Conservation (phyloP, 2,888 invertebrate genomes). For the Melitaea athalia region DNA sequence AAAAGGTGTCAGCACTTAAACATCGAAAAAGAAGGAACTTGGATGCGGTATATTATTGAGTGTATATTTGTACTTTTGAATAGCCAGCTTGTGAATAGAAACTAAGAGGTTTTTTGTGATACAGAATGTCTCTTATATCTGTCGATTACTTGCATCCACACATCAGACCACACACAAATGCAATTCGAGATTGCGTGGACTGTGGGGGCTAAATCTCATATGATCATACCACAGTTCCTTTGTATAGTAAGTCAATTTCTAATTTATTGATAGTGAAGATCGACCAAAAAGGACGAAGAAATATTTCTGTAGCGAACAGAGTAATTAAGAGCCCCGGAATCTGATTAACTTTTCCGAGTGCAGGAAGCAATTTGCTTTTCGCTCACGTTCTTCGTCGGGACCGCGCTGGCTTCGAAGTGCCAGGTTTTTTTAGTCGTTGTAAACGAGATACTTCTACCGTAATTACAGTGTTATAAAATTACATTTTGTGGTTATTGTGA, state of each 20-base stretch:
- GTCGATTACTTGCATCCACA: no score
- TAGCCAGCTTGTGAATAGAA: no score
- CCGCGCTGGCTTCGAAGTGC: conserved; percentile 8
- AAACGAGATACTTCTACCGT: conserved; percentile 32
- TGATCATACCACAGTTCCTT: not conserved
- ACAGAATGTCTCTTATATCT: no score
- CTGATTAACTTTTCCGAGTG: conserved; percentile 31
- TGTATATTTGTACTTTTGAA: no score
- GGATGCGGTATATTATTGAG: conserved; percentile 3
- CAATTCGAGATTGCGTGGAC: no score
- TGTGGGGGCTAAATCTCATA: no score
- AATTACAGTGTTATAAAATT: conserved; percentile 33
- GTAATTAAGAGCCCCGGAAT: conserved; percentile 36
- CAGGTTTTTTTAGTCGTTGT: conserved; percentile 16
- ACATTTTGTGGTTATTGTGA: conserved; percentile 19
- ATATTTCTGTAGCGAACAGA: conserved; percentile 25
- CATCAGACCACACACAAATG: conserved; percentile 8
- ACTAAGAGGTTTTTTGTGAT: no score
- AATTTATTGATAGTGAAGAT: conserved; percentile 1
- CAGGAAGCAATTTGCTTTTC: conserved; percentile 29
- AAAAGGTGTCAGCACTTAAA: not conserved
- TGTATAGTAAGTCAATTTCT: conserved; percentile 1
- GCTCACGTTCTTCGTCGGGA: conserved; percentile 27
- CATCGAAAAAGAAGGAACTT: not conserved
- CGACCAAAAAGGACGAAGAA: conserved; percentile 1